Evolutionary conservation across 2,888 invertebrate genomes (phyloP), one percentile per base, ranked within the genome.

Genomic region (Smittia aterrima): DNA sequence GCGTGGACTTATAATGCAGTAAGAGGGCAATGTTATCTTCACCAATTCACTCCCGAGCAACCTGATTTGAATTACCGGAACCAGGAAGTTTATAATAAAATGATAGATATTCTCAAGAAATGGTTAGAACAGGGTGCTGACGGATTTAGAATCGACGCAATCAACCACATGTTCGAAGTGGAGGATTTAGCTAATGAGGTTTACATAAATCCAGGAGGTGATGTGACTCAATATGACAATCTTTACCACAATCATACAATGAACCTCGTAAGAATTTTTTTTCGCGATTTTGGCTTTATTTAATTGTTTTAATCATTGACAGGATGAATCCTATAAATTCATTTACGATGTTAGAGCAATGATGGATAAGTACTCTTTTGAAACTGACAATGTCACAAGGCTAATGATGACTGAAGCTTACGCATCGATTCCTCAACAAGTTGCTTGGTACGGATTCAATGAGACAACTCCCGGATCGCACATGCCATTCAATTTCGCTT

Each of bases 91-190:
- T 84, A 88, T 1, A 81, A 87, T 72, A 88, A 88, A 79, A 87
- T 92, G 82, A 87, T 89, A 82, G 88, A 88, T 77, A 80, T 83
- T 0, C 79, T 95, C 16, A 85, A 84, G 77, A 93, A 88, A 79
- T 96, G 96, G 96, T 80, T 96, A 66, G 88, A 90, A 71, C 88
- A 88, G 78, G 95, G 95, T 0, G 88, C 95, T 0, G 92, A 92
- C 79, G 97, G 96, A 0, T 94, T 96, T 79, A 88, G 95, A 77
- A 86, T 96, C 40, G 92, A 93, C 79, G 92, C 93, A 1, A 86
- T 92, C 7, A 82, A 85, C 76, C 88, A 88, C 82, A 79, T 90
- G 53, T 89, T 86, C 76, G 90, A 91, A 82, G 85, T 82, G 38
- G 85, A 85, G 7, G 76, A 80, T 70, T 82, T 85, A 47, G 81